These are phyloP conservation scores for Empidonax alnorum DNA, from an alignment of 2,113 vertebrate genomes.

Conservation along the genomic window DNA sequence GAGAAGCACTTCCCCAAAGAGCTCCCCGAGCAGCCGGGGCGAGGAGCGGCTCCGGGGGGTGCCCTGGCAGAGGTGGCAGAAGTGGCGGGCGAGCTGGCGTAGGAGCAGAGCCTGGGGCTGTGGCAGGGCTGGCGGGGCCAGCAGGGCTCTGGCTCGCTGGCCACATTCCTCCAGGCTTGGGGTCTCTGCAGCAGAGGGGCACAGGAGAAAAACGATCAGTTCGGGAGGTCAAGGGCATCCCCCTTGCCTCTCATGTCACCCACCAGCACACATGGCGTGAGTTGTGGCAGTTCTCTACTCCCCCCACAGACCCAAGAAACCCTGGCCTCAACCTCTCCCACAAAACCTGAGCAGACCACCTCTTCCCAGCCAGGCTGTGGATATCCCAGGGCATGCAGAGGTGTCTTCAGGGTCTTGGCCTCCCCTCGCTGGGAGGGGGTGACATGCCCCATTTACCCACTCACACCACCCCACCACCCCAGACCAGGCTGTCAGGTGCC, in stretches of 20 bases:
- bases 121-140: conserved; percentile 78
- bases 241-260: background rate
- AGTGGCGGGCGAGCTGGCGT: conserved; percentile 73
- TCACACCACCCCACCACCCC: background rate
- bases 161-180: conserved; percentile 78
- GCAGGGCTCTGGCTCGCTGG: conserved; percentile 76
- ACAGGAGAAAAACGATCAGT: background rate
- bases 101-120: conserved; percentile 79
- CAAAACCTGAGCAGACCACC: rapidly evolving
- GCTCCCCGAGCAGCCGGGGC: conserved; percentile 71
- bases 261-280: background rate
- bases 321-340: background rate
- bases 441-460: background rate
- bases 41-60: conserved; percentile 47
- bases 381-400: background rate
- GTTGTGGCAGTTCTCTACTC: background rate
- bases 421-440: background rate
- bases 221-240: rapidly evolving
- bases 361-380: background rate
- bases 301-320: rapidly evolving
- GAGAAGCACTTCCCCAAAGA: conserved; percentile 77
- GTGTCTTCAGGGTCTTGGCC: background rate
- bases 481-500: background rate
- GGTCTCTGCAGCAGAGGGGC: conserved; percentile 64
- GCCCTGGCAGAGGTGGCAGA: conserved; percentile 71